Base-by-base conservation (phyloP, 2,888 invertebrate species). In the Amiota minor region DNA sequence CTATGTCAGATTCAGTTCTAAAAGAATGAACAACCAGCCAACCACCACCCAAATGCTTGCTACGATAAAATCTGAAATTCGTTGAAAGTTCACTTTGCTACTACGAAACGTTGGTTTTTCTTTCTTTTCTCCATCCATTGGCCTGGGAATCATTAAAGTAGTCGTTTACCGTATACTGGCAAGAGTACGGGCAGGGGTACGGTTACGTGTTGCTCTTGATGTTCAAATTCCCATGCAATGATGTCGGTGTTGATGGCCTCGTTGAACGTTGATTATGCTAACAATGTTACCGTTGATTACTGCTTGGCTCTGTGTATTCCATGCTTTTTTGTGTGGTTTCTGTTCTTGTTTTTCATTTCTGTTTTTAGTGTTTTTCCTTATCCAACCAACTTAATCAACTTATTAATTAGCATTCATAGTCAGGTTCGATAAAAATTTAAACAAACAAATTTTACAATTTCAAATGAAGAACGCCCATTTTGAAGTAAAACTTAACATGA, bases 121-220 rank as follows among this genome's bases (percentile, higher is more conserved):
- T 35, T 35, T 35, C 35, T 35, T 35, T 35, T 35, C 35, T 35
- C 35, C 35, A 35, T 35, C 35, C 35, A 35, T 35, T 35, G 35
- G 35, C 6, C 6, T 45, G 45, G 12, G 35, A 23, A 10, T 23
- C 62, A 62, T 62, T 62, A 62, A 62, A 62, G 62, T 18, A 20
- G n/a, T 53, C 59, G 16, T 18, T 35, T 62, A 11, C 65, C 46
- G 62, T 45, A 10, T 64, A 16, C 50, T 0, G 59, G 16, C 20
- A 59, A 2, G 11, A 45, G 9, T 67, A 16, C 50, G 50, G 9
- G 23, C 23, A 10, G 18, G 50, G 45, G n/a, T 64, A 16, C 46
- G 73, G 74, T 74, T 83, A 86, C 86, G 86, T 86, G 86, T 80
- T 80, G 77, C 79, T 71, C 75, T 79, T 80, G 72, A 79, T 82